Evolutionary conservation across 2,888 invertebrate species (phyloP), one percentile per base, ranked within the genome.

Genomic region (Gordius sp.): DNA sequence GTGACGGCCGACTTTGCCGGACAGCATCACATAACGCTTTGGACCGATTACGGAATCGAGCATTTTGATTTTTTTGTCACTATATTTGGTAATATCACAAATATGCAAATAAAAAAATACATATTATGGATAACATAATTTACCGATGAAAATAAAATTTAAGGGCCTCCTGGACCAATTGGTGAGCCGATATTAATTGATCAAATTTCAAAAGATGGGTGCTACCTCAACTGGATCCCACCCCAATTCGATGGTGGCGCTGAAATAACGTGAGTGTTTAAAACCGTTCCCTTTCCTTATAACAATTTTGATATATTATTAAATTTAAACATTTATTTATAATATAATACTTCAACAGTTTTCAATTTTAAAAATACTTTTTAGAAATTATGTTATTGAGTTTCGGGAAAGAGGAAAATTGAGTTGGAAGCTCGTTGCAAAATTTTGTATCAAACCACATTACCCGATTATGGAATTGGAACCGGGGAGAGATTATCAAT

Each of bases 371-470:
- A 33, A 33, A 33, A 8, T 8, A 33, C 8, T 13, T 33, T 8
- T n/a, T 33, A 47, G 47, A 8, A 47, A 47, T 20, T 47, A n/a
- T 20, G 47, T 47, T 8, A 47, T 47, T n/a, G 47, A 47, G 20
- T 18, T 47, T 4, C 8, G 47, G 13, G 47, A 47, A 47, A 8
- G 20, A 18, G 47, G 47, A 47, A 47, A 8, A 20, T 4, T 47
- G n/a, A 47, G 4, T 47, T 47, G 47, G 47, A 4, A 4, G n/a
- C 4, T 23, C 13, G 47, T 47, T 4, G 23, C 23, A 4, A 8
- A 20, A 47, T 47, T n/a, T 20, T 18, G 47, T 20, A 47, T 23
- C 4, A 47, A 47, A 20, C 47, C 47, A 4, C 8, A 20, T 47
- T 47, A 47, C 20, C 4, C 4, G 8, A 23, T 47, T 8, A 13